A percentile compares a stretch with the other conserved stretches of the same genome.
These are phyloP conservation scores for Coptotermes formosanus DNA, from an alignment of 1,140 invertebrate species.

Conservation along the genomic window DNA sequence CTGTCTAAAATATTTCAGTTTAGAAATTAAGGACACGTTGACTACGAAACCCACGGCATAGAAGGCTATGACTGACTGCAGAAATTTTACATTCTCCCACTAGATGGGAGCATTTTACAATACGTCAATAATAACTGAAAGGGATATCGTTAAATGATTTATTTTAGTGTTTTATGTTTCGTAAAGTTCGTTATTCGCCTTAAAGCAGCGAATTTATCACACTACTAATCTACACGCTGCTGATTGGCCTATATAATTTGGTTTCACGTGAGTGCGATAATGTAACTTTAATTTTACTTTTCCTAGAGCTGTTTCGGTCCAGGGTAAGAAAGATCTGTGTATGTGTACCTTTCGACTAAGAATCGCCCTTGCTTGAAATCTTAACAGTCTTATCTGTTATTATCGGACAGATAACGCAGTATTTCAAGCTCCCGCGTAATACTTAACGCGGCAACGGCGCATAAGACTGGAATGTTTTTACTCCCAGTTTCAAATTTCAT, in stretches of 20 bases:
- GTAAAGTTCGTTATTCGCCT: not conserved
- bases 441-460: too few relatives aligned
- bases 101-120: slow-evolving; percentile 17
- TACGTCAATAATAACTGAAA: slow-evolving; percentile 27
- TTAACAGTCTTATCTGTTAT: not conserved
- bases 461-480: too few relatives aligned
- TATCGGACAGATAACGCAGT: too few relatives aligned
- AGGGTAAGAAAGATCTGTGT: not conserved
- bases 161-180: slow-evolving; percentile 14
- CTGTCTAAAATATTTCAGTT: too few relatives aligned
- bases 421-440: too few relatives aligned
- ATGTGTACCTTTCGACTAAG: not conserved
- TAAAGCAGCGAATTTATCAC: not conserved
- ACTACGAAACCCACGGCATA: not conserved
- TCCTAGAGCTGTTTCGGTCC: not conserved
- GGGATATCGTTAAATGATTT: slow-evolving; percentile 6
- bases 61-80: not conserved
- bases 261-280: not conserved
- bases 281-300: not conserved
- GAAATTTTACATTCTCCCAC: not conserved
- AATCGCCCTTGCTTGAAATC: not conserved
- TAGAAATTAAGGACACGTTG: too few relatives aligned
- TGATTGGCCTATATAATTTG: not conserved
- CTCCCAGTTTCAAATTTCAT: too few relatives aligned
- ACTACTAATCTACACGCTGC: not conserved